Evolutionary conservation across 2,113 vertebrate genomes (phyloP), one percentile per base, ranked within the genome.

Genomic region (Oryzias melastigma): DNA sequence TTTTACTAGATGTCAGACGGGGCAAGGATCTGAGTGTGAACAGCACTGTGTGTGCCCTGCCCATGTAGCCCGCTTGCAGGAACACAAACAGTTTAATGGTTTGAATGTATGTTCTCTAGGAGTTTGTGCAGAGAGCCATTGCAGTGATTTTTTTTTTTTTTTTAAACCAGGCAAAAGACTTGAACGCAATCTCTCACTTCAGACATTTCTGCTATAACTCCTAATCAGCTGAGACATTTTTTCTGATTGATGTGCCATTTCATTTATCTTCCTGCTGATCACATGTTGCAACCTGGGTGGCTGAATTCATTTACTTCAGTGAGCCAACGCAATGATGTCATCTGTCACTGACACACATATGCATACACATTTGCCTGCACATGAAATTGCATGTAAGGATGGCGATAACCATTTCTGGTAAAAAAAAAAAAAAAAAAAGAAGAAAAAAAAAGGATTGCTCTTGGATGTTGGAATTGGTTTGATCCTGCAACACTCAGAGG

Each of bases 11-110:
- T 58, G 43, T 59, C 45, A 56, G 24, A 52, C 49, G 47, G 43
- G 53, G 48, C 15, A 40, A 42, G 54, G 48, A 15, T 61, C 51
- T 35, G 16, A 53, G 43, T 48, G 58, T 57, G 20, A 65, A 58
- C 43, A 63, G 41, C 4, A 35, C 8, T 66, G 45, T 68, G 35
- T 52, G 58, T 74, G 43, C 35, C 63, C 25, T 68, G 55, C 52
- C 40, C 7, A 65, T 64, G 16, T 70, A 73, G 48, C 67, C 54
- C 45, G 60, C 50, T 3, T 59, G 52, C 18, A 44, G 44, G 40
- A 14, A 58, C 44, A 60, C 68, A 70, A 73, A 66, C 77, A 73
- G 71, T 67, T 59, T 42, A 57, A 65, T 62, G 42, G 51, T 58
- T 76, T 73, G 52, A 17, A 58, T 47, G 45, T 47, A 8, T 17